Base-by-base conservation (phyloP, 2,888 invertebrate genomes). In the Calliphora vomitoria region DNA sequence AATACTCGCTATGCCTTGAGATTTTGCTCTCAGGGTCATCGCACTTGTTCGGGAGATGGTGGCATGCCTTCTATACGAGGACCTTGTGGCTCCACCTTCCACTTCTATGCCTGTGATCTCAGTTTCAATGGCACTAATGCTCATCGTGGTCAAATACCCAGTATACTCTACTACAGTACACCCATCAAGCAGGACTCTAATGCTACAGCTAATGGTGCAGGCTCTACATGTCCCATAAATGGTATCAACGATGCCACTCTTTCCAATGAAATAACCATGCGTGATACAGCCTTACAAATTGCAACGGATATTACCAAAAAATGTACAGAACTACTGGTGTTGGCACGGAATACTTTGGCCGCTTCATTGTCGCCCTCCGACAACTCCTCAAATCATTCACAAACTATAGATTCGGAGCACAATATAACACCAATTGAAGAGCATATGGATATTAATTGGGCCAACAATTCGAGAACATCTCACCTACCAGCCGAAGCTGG, bases 101-200 rank as follows among this genome's bases (percentile, higher is more conserved):
- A 97, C 68, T 99, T 98, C 93, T 96, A 97, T 41, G 97, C 98
- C 1, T 98, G 98, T 93, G 97, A 98, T 13, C 95, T 99, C 64
- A 98, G 98, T 93, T 98, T 97, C 92, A 99, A 99, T 93, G 99
- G 99, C n/a, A 99, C 99, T 0, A 98, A 98, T 8, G 96, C 98
- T 88, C 97, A 97, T 0, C 95, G 99, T 78, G 99, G 99, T 11
- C 99, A 99, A 94, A 96, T 99, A 91, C 99, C 99, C 0, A 97
- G 97, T 91, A 95, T 99, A 69, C 95, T 99, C 18, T 99, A 99
- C 92, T 94, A 93, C 64, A 94, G 94, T 80, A 93, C 93, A 15
- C 93, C 94, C 0, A 85, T 93, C 1, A 94, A 93, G 55, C 91
- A 89, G 62, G 93, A 94, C 60, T 86, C 89, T 6, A 88, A 91